Evolutionary conservation across 2,113 vertebrate genomes (phyloP).

Genomic region (Dolichotis patagonum): DNA sequence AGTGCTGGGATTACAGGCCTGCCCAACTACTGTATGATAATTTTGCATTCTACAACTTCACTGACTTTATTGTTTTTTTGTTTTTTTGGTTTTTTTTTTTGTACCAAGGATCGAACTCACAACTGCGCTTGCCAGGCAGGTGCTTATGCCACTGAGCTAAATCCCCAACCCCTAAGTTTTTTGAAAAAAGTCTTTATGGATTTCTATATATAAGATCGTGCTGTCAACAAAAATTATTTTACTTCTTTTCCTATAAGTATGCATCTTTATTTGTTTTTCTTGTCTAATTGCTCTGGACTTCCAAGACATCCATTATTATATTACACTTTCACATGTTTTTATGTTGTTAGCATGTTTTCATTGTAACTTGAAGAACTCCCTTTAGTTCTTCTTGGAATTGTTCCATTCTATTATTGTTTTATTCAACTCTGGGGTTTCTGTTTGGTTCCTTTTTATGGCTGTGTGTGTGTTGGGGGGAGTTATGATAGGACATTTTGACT

Average conservation of each 20-base stretch:
- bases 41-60: background rate
- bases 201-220: background rate
- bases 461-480: background rate
- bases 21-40: background rate
- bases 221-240: background rate
- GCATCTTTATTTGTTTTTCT: background rate
- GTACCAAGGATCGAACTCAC: too few species aligned
- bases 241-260: background rate
- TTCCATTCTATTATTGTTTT: background rate
- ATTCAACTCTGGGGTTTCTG: background rate
- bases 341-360: background rate
- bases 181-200: background rate
- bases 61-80: background rate
- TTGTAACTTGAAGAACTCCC: background rate
- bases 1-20: background rate
- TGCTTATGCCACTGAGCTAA: too few species aligned
- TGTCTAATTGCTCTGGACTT: background rate
- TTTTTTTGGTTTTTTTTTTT: too few species aligned
- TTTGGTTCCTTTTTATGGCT: background rate
- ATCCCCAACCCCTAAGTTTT: too few species aligned
- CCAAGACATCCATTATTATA: background rate
- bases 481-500: conserved; percentile 68
- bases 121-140: too few species aligned
- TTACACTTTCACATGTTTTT: background rate
- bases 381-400: background rate